Evolutionary conservation across 2,113 vertebrate species (phyloP), one percentile per base, ranked within the genome.

Genomic region (Climacteris rufus): DNA sequence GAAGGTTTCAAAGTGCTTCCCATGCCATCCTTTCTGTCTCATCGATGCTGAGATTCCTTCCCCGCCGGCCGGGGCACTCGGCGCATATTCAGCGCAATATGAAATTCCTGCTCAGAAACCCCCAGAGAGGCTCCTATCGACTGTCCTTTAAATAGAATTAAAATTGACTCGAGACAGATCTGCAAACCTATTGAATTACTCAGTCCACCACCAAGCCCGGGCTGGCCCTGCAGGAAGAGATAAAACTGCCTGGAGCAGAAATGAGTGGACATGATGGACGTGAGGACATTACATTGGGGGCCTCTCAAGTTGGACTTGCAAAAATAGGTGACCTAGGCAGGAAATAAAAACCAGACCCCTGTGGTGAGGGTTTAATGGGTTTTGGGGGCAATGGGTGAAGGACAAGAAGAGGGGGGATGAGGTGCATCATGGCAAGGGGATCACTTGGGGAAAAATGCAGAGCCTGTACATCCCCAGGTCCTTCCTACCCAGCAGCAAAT

Each of bases 111-210:
- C 97, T 97, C 90, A 84, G 96, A 97, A 95, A 92, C 70, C 96
- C 93, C 96, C 92, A 91, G 97, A 97, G 97, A 97, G 95, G 94
- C 86, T 91, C 97, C 96, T 96, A 98, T 98, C 21, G 96, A 98
- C 97, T 98, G 95, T 96, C 97, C 97, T 98, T 98, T 98, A 98
- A 98, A 98, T 97, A 98, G 97, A 98, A 98, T 98, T 98, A 97
- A 97, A 98, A 98, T 98, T 97, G 98, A 98, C 97, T 98, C 6
- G 6, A 97, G 97, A 95, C 75, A 86, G 90, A 97, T 98, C 97
- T 98, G 96, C n/a, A 92, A 95, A 95, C 96, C 97, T 98, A 97
- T 97, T 97, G 97, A 97, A 97, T 98, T 97, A 98, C 92, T 70
- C 57, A 49, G 95, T 85, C 95, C 80, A 95, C 65, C 94, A 83